Evolutionary conservation across 2,888 invertebrate species (phyloP).

Genomic region (Lucinisca nassula): DNA sequence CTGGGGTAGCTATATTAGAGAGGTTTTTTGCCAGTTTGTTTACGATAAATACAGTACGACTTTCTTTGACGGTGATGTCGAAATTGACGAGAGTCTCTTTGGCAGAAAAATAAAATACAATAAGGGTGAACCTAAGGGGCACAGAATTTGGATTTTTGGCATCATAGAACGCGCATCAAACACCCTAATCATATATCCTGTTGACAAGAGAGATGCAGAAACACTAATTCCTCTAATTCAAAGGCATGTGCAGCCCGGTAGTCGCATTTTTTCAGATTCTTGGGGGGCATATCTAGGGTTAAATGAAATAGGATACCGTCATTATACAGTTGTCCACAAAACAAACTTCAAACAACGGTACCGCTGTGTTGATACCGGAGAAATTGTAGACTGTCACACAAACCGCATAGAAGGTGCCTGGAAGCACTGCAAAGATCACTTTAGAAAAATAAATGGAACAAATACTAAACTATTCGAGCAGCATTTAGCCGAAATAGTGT

Average conservation of each 20-base stretch:
- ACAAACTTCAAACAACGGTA: slow-evolving; percentile 5
- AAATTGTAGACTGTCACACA: slow-evolving; percentile 24
- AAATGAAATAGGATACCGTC: slow-evolving; percentile 24
- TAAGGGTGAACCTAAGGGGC: slow-evolving; percentile 10
- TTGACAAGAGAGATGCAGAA: background rate
- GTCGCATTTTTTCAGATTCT: slow-evolving; percentile 18
- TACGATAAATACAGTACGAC: background rate
- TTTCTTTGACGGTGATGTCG: background rate
- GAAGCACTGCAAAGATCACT: slow-evolving; percentile 48
- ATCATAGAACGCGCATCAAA: too few species aligned
- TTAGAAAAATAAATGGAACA: slow-evolving; percentile 22
- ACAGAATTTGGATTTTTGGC: slow-evolving; percentile 44
- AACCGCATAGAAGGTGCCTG: slow-evolving; percentile 51
- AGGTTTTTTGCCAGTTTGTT: slow-evolving; percentile 16
- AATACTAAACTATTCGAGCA: slow-evolving; percentile 17
- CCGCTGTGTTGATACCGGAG: slow-evolving; percentile 20
- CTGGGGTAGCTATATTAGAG: slow-evolving; percentile 20
- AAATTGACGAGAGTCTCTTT: background rate
- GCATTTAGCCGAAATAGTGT: slow-evolving; percentile 28
- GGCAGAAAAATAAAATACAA: slow-evolving; percentile 19
- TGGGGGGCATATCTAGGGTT: slow-evolving; percentile 24
- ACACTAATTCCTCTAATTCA: slow-evolving; percentile 26
- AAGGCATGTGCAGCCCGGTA: slow-evolving; percentile 22
- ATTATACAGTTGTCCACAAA: slow-evolving; percentile 23
- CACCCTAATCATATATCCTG: slow-evolving; percentile 35